Base-by-base conservation (phyloP, 2,797 vertebrate genomes). In the Cryptoprocta ferox region DNA sequence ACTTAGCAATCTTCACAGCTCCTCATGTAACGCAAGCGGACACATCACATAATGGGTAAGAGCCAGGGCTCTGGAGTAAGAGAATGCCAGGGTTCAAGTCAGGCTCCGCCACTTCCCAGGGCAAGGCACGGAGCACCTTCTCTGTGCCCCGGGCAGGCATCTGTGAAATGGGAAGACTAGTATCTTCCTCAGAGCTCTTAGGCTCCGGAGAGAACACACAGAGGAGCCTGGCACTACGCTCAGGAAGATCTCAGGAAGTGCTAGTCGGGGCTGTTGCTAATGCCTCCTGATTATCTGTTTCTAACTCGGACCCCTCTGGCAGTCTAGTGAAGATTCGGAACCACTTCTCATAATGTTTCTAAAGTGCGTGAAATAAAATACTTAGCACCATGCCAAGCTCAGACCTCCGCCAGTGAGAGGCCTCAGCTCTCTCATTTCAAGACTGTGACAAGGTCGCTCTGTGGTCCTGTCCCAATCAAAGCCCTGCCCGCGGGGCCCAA, bases 1-100 rank as follows among this genome's bases (percentile, higher is more conserved):
- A 97, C 94, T 96, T 73, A 97, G 86, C 94, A 81, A 93, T 84
- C 87, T 94, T 80, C 80, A 45, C 93, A 79, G 79, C 35, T 42
- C 50, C 13, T 61, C 83, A 42, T 5, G 93, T 68, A 61, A 92
- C 0, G 5, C 66, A 42, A 86, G 73, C 1, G 24, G 84, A 81
- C 59, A 19, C 37, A 42, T 59, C 91, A 35, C 2, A 1, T 75
- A 19, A 61, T 56, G 66, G 93, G 65, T 66, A 73, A 15, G 94
- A 95, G 86, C 26, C 0, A 81, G 42, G 39, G 71, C 65, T 84
- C 73, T 76, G 59, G 87, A 37, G 73, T 26, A 45, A 90, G 61
- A 84, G 45, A 53, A 50, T 0, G 3, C 66, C 35, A 66, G 39
- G 53, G 85, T 83, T 91, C 93, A 39, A 24, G 48, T 19, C 56